Evolutionary conservation across 2,797 vertebrate genomes (phyloP).

Genomic region (Todus mexicanus): DNA sequence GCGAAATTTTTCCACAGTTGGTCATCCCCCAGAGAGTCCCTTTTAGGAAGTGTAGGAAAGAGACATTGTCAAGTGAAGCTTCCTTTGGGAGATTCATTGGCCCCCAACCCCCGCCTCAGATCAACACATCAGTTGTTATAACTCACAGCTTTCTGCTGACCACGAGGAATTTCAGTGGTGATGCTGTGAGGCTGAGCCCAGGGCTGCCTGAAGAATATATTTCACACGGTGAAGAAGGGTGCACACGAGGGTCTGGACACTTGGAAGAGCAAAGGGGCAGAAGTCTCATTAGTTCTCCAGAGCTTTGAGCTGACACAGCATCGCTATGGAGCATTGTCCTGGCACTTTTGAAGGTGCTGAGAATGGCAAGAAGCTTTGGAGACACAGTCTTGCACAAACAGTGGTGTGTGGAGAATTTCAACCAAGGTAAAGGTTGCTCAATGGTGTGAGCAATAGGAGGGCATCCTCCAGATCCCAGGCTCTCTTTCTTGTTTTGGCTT

Average conservation of each 20-base stretch:
- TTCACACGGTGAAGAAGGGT: not conserved
- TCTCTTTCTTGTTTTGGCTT: not conserved
- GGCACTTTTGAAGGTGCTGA: not conserved
- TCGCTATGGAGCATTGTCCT: fast-evolving
- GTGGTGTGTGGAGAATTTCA: not conserved
- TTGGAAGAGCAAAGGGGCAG: not conserved
- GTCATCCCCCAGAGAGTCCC: not conserved
- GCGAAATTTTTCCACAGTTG: not conserved
- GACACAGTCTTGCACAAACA: not conserved
- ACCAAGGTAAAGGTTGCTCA: not conserved
- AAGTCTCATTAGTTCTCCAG: not conserved
- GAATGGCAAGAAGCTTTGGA: not conserved
- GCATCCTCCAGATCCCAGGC: not conserved
- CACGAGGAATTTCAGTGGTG: not conserved
- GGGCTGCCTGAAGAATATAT: not conserved
- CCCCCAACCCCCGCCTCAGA: not conserved
- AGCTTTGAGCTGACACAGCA: not conserved
- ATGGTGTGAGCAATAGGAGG: not conserved
- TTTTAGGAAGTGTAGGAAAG: constrained; percentile 36
- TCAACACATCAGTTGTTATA: not conserved
- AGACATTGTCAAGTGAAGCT: constrained; percentile 13
- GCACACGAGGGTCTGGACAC: not conserved
- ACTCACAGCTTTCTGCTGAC: constrained; percentile 11
- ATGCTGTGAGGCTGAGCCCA: not conserved
- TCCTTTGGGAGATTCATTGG: not conserved